Evolutionary conservation across 2,797 vertebrate species (phyloP).

Genomic region (Girardinus metallicus): DNA sequence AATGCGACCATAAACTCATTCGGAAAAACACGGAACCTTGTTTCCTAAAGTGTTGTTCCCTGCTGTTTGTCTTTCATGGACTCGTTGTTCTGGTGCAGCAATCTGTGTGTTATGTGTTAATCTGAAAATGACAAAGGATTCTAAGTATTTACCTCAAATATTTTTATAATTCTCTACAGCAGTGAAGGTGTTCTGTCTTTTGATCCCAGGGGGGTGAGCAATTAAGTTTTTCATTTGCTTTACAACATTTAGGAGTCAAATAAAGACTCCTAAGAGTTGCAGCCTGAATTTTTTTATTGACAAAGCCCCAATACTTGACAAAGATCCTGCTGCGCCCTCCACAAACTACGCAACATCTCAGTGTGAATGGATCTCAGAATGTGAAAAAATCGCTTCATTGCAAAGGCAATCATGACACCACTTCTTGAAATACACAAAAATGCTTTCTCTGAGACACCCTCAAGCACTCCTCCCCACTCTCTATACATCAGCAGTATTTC

Average conservation of each 20-base stretch:
- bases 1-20: neutral
- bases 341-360: neutral
- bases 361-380: neutral
- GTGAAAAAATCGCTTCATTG: neutral
- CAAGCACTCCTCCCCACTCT: neutral
- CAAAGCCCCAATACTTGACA: neutral
- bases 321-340: neutral
- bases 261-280: neutral
- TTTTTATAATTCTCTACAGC: neutral
- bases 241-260: neutral
- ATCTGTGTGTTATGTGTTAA: neutral
- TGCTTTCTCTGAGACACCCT: neutral
- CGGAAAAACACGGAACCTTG: neutral
- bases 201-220: neutral
- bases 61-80: neutral
- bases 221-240: neutral
- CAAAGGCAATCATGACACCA: neutral
- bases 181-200: neutral
- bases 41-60: neutral
- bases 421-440: neutral
- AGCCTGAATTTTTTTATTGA: neutral
- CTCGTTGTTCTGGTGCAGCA: neutral
- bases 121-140: neutral
- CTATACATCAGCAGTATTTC: neutral
- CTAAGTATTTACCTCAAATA: neutral